Conservation (phyloP, 2,113 vertebrate genomes). For the Telmatochromis bifrenatus region DNA sequence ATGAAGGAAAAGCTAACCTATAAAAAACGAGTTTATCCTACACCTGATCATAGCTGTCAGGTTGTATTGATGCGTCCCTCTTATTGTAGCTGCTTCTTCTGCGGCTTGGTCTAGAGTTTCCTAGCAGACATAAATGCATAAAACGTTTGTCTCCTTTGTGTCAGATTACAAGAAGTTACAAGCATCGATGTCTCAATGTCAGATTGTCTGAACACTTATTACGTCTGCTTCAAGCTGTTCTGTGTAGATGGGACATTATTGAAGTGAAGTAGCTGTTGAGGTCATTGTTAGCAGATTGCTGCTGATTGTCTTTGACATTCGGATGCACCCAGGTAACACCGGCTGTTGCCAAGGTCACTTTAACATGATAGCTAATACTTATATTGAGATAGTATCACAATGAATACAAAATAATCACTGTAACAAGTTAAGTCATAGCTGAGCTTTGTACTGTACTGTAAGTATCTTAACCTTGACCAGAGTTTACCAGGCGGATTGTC, state of each 20-base stretch:
- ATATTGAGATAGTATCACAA: neutral
- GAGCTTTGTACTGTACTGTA: neutral
- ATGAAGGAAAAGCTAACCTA: fast-evolving
- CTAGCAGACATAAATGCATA: neutral
- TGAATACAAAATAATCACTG: fast-evolving
- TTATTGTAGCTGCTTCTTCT: neutral
- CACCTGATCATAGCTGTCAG: neutral
- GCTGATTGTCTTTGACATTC: fast-evolving
- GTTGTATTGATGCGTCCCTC: fast-evolving
- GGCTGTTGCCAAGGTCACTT: neutral
- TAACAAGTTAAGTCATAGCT: neutral
- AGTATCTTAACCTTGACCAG: neutral
- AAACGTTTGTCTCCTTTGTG: fast-evolving
- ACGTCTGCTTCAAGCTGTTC: fast-evolving
- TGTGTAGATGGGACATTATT: neutral
- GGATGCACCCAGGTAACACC: fast-evolving
- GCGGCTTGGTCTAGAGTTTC: fast-evolving
- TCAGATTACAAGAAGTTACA: fast-evolving
- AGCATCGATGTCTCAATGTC: neutral
- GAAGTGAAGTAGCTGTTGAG: neutral
- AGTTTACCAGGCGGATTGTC: neutral
- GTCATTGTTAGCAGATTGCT: neutral
- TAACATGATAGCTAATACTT: neutral
- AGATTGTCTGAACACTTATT: neutral
- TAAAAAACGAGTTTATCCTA: neutral